Evolutionary conservation across 2,888 invertebrate species (phyloP).

Genomic region (Drepana falcataria): DNA sequence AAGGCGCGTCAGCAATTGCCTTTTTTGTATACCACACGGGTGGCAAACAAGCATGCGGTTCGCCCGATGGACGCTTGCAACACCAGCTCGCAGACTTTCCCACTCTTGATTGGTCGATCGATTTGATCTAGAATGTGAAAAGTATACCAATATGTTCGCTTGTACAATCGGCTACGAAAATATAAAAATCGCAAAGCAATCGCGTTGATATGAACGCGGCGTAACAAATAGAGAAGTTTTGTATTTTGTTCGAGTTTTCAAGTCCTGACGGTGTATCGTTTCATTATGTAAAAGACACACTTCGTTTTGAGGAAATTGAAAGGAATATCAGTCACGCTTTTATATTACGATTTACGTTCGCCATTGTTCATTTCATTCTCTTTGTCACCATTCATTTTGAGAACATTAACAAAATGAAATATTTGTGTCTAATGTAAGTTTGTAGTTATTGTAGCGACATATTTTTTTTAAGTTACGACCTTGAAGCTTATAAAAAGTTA

Average conservation of each 20-base stretch:
- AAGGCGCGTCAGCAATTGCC: no score
- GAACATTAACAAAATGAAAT: neutral
- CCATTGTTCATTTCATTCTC: neutral
- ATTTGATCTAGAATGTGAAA: no score
- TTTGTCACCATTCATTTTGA: neutral
- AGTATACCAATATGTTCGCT: no score
- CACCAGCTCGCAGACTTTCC: no score
- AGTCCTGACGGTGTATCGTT: neutral
- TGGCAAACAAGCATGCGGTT: no score
- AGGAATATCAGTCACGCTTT: neutral
- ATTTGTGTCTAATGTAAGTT: neutral
- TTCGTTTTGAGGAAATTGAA: neutral
- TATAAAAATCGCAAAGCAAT: neutral
- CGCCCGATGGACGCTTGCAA: no score
- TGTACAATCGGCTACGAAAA: no score
- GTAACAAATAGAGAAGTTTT: constrained; percentile 12
- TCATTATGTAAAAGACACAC: neutral
- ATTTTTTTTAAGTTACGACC: no score
- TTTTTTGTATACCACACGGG: no score
- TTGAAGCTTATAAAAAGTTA: no score
- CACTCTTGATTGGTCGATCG: no score
- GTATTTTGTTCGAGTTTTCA: constrained; percentile 18
- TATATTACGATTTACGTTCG: neutral
- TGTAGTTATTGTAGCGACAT: no score
- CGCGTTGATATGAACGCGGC: neutral